Base-by-base conservation (phyloP, 2,797 vertebrate species). In the Gadopsis marmoratus region DNA sequence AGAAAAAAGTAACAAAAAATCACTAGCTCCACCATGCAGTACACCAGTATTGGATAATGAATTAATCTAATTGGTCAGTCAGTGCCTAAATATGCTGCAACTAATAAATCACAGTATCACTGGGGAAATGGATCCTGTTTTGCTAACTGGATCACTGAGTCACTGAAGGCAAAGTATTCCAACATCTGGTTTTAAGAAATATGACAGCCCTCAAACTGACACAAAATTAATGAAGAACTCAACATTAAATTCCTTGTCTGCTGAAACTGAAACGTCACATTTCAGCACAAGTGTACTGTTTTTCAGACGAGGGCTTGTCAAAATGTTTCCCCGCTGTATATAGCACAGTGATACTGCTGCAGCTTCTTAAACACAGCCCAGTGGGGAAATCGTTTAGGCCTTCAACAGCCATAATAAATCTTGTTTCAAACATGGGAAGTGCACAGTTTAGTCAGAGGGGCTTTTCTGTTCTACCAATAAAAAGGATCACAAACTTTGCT, bases 81-180 rank as follows among this genome's bases (percentile, higher is more conserved):
- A 55, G 53, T 21, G 8, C 7, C 13, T 41, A 56, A 21, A 77
- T 41, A 55, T 16, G 23, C 56, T 68, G 53, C 54, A 11, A 29
- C 37, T 71, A 79, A 86, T 84, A 74, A 89, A 85, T 83, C 62
- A 85, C 45, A 76, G 48, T 62, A 54, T 76, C 60, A 70, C 41
- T 35, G 43, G 33, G 50, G 73, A 84, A 71, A 81, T 76, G 31
- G 26, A 72, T 76, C 47, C 74, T 47, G 71, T 55, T 83, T 67
- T 67, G 47, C 71, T 66, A 62, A 85, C 64, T 55, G 59, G 56
- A 87, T 89, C 69, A 85, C 48, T 54, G 82, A 85, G 48, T 56
- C 70, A 74, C 64, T 80, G 4, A 26, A 71, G 72, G 82, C 75
- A 58, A 79, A 73, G 45, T 47, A 33, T 81, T 81, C 74, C 58